A percentile compares a stretch with the other conserved stretches of the same genome.
Conservation (phyloP, 2,113 vertebrate genomes). For the Centropus unirufus region DNA sequence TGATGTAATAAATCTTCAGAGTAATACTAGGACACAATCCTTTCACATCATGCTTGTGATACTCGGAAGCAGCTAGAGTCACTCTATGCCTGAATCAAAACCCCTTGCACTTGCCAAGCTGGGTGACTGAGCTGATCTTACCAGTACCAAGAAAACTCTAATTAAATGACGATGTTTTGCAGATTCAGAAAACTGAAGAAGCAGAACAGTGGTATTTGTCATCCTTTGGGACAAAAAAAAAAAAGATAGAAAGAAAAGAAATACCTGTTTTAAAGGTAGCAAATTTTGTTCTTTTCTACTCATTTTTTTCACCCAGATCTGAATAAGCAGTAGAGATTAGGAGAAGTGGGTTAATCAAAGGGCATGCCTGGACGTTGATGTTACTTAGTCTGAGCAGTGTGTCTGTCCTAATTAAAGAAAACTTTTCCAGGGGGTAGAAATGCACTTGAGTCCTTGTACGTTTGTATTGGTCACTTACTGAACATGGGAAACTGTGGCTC, state of each 20-base stretch:
- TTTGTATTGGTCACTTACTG: conserved; percentile 39
- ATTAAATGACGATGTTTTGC: background rate
- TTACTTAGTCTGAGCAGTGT: conserved; percentile 7
- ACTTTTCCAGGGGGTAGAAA: conserved; percentile 42
- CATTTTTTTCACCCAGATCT: background rate
- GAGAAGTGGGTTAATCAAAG: conserved; percentile 22
- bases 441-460: background rate
- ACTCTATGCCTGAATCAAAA: background rate
- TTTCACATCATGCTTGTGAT: background rate
- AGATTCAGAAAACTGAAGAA: background rate
- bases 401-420: conserved; percentile 54
- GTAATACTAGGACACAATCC: background rate
- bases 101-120: background rate
- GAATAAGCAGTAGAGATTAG: background rate
- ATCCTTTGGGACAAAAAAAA: background rate
- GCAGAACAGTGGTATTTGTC: background rate
- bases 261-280: background rate
- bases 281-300: background rate
- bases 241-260: background rate
- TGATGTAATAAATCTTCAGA: background rate
- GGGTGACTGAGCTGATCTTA: background rate
- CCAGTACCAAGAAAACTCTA: background rate
- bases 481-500: conserved; percentile 40
- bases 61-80: background rate
- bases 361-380: background rate